Percentiles rank a stretch among this genome's conserved stretches.
Evolutionary conservation across 2,113 vertebrate genomes (phyloP).

Genomic region (Sphyrna mokarran): DNA sequence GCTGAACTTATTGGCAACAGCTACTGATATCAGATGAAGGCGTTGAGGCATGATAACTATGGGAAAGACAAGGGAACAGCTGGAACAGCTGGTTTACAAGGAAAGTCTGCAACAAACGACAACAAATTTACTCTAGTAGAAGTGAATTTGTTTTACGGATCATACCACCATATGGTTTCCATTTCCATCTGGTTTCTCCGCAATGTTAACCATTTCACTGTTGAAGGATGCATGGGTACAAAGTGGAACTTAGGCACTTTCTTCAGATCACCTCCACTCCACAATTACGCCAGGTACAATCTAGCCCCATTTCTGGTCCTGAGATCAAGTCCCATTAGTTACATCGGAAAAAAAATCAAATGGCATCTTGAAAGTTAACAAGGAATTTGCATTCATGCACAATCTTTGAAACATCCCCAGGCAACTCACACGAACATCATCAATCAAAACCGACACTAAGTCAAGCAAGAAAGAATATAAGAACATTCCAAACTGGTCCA

Average conservation of each 20-base stretch:
- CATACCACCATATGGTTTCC: slow-evolving; percentile 22
- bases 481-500: no score
- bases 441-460: background rate
- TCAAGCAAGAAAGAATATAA: background rate
- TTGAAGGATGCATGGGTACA: background rate
- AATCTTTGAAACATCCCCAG: background rate
- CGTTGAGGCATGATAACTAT: slow-evolving; percentile 37
- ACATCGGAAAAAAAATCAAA: background rate
- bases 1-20: slow-evolving; percentile 41
- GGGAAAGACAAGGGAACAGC: slow-evolving; percentile 40
- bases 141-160: slow-evolving; percentile 31
- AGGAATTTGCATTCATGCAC: background rate
- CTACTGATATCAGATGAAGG: slow-evolving; percentile 40
- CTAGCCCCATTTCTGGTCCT: background rate
- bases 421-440: background rate
- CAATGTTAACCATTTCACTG: background rate
- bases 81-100: slow-evolving; percentile 34
- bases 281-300: background rate
- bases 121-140: background rate
- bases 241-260: background rate
- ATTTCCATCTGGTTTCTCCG: slow-evolving; percentile 39
- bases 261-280: background rate
- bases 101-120: slow-evolving; percentile 28
- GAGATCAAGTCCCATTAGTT: background rate
- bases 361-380: background rate